These are phyloP conservation scores for Gibbula magus DNA, from an alignment of 2,888 invertebrate genomes.

Conservation along the genomic window DNA sequence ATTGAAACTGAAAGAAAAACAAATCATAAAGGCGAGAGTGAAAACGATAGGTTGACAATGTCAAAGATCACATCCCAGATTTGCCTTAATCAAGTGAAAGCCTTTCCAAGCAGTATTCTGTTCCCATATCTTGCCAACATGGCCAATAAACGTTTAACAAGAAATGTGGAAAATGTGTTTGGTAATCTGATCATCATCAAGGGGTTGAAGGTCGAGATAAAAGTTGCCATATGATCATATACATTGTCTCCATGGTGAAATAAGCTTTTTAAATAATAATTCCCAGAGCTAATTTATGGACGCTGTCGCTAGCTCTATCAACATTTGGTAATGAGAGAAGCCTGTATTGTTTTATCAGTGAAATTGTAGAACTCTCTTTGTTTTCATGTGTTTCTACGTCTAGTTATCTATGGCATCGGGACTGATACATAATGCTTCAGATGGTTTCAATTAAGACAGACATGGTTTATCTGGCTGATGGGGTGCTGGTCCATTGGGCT, in stretches of 20 bases:
- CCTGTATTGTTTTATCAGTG: conserved; percentile 2
- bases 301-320: not conserved
- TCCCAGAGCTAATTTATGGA: not conserved
- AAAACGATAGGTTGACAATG: not conserved
- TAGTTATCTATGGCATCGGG: no score
- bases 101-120: not conserved
- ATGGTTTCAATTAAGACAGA: not conserved
- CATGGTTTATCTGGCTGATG: conserved; percentile 3
- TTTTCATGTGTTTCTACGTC: not conserved
- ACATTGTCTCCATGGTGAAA: conserved; percentile 14
- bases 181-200: not conserved
- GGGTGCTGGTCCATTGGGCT: no score
- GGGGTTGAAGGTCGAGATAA: not conserved
- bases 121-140: not conserved
- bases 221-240: not conserved
- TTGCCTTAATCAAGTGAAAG: not conserved
- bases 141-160: not conserved
- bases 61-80: not conserved
- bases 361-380: not conserved
- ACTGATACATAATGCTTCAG: not conserved
- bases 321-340: not conserved
- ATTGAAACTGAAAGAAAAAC: no score
- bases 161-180: not conserved
- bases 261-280: conserved; percentile 11
- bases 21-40: not conserved